Conservation (phyloP, 1,140 invertebrate species). For the Caerostris extrusa region DNA sequence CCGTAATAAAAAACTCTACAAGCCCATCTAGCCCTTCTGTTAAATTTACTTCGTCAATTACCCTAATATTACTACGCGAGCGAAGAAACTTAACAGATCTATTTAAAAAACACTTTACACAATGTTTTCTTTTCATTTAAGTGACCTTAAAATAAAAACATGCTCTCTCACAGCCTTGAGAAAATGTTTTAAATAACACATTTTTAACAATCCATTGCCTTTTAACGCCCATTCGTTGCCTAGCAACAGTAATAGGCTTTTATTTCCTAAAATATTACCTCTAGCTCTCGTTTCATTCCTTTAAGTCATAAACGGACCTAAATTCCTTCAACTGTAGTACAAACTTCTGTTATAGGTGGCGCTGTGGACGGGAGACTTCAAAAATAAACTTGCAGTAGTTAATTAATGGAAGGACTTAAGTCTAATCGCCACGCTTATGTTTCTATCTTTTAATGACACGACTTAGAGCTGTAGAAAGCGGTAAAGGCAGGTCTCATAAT, state of each 20-base stretch:
- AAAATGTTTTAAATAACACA: slow-evolving; percentile 38
- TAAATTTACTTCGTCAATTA: background rate
- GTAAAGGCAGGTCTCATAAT: slow-evolving; percentile 33
- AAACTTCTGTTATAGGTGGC: background rate
- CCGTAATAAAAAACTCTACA: background rate
- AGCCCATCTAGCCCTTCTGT: background rate
- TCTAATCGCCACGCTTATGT: slow-evolving; percentile 54
- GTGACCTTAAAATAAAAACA: background rate
- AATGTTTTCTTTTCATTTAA: background rate
- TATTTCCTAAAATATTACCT: slow-evolving; percentile 47
- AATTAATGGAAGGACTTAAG: slow-evolving; percentile 40
- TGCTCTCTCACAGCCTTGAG: background rate
- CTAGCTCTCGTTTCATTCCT: background rate
- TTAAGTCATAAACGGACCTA: slow-evolving; percentile 9
- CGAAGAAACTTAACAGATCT: background rate
- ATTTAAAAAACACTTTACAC: slow-evolving; percentile 31
- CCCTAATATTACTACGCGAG: background rate
- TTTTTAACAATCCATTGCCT: slow-evolving; percentile 57
- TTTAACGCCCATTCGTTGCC: slow-evolving; percentile 47
- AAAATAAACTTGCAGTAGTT: slow-evolving; percentile 54
- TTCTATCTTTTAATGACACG: slow-evolving; percentile 63
- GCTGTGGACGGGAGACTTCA: background rate
- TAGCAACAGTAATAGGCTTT: slow-evolving; percentile 38
- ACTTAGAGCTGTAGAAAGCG: slow-evolving; percentile 27
- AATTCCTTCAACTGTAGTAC: slow-evolving; percentile 1